Base-by-base conservation (phyloP, 2,797 vertebrate species). In the Sebastiscus tertius region DNA sequence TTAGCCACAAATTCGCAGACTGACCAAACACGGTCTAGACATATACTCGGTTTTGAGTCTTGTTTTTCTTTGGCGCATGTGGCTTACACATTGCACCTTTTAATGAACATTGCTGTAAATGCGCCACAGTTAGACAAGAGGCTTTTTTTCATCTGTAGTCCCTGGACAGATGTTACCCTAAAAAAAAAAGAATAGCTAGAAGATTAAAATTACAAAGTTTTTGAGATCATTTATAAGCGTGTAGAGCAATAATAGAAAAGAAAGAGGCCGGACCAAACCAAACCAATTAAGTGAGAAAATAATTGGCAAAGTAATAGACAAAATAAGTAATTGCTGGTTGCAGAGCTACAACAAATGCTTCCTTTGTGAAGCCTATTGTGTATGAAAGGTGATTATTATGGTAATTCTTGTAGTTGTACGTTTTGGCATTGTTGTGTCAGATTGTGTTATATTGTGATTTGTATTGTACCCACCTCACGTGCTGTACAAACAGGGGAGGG, bases 361-460 rank as follows among this genome's bases (percentile, higher is more conserved):
- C 12, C 18, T 66, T 31, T 39, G 56, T 73, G 24, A 54, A 24
- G 33, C 26, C 26, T 27, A 56, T 56, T 59, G 59, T 68, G 39
- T 61, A 33, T 66, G 46, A 49, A 64, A 60, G 56, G 22, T 75
- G n/a, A 61, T 77, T 31, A 68, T 75, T 61, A 52, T 70, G 56
- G 29, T 68, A 20, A 82, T 79, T 72, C 26, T 24, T 55, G 36
- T 29, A 18, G 63, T 27, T 20, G 8, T 46, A n/a, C 2, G 2
- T 70, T 65, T 26, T 52, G 6, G 12, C 12, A 52, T 69, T 58
- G 16, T 34, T 56, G 13, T 68, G 31, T 68, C 6, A 4, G 8
- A 34, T 8, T 49, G 27, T 79, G 27, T 79, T 46, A 33, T 16
- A 60, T 52, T 55, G 33, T 26, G 6, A 42, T 55, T 55, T 36